Conservation (phyloP, 2,113 vertebrate genomes). For the Gallinago undulata region DNA sequence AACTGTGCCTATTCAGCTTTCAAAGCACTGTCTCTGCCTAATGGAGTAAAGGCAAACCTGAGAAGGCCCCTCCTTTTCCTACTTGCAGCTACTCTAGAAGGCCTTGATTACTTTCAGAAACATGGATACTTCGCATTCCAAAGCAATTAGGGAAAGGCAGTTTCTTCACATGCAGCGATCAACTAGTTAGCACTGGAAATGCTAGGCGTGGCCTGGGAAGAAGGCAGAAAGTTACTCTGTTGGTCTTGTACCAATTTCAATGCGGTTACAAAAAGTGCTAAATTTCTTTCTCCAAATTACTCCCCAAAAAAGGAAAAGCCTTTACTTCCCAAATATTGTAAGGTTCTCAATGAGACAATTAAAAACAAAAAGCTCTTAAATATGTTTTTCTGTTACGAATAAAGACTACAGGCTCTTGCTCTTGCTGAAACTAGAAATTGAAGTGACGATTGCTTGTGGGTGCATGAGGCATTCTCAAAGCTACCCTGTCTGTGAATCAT, state of each 20-base stretch:
- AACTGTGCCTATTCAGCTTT: background rate
- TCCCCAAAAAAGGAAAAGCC: background rate
- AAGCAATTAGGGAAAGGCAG: background rate
- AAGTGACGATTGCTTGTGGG: too few species aligned
- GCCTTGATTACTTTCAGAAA: background rate
- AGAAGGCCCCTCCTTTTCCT: background rate
- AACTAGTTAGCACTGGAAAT: too few species aligned
- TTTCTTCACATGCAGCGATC: background rate
- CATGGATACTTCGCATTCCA: background rate
- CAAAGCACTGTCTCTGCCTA: background rate
- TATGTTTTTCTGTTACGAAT: background rate
- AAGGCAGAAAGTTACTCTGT: too few species aligned
- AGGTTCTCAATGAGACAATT: background rate
- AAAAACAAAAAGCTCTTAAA: background rate
- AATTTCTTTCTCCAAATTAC: background rate
- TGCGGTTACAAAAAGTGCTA: too few species aligned
- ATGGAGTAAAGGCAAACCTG: background rate
- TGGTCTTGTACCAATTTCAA: too few species aligned
- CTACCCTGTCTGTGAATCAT: rapidly evolving
- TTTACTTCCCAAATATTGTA: background rate
- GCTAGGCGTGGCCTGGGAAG: too few species aligned
- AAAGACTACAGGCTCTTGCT: too few species aligned
- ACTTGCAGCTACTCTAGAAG: background rate
- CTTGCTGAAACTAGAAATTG: too few species aligned
- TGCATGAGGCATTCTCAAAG: background rate